Conservation (phyloP, 2,113 vertebrate genomes). For the Dipodomys stephensi region DNA sequence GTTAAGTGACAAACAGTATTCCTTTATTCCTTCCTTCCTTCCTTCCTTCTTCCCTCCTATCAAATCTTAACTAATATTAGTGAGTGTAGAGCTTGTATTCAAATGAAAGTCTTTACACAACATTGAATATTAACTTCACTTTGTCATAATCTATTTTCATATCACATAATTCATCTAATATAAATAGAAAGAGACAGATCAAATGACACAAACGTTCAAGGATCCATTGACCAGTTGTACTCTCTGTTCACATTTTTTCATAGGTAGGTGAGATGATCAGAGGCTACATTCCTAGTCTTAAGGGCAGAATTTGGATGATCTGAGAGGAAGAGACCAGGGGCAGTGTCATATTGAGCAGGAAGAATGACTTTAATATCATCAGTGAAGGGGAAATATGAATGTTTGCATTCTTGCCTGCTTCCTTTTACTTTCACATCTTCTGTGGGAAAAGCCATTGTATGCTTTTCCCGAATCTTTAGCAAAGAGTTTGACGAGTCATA, state of each 20-base stretch:
- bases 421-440: neutral
- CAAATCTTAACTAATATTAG: neutral
- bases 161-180: neutral
- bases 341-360: neutral
- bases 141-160: neutral
- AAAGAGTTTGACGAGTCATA: neutral
- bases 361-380: neutral
- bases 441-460: neutral
- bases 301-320: neutral
- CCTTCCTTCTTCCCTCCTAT: neutral
- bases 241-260: neutral
- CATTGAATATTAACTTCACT: neutral
- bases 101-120: neutral
- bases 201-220: neutral
- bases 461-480: conserved; percentile 4
- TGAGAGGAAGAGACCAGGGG: neutral
- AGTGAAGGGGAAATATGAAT: neutral
- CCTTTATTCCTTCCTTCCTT: neutral
- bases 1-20: neutral
- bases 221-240: neutral
- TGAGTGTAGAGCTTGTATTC: neutral
- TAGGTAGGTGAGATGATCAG: neutral
- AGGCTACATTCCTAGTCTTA: neutral
- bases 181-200: neutral
- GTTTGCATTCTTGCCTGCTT: neutral